Evolutionary conservation across 2,113 vertebrate genomes (phyloP), one percentile per base, ranked within the genome.

Genomic region (Nicator chloris): DNA sequence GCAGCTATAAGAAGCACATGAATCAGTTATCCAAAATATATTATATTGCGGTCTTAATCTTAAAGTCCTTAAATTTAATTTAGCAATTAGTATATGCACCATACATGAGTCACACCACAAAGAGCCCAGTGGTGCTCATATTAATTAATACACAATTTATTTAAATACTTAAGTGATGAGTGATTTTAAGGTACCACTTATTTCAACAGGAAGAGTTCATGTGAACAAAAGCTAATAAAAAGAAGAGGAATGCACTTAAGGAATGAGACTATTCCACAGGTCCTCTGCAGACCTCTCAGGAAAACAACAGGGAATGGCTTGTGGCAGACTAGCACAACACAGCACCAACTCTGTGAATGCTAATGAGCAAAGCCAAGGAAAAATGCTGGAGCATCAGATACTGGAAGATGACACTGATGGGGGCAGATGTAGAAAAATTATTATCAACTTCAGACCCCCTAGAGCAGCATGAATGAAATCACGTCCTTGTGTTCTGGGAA

Each of bases 401-500:
- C 61, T 95, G 92, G 75, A 96, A 93, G 95, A 90, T 95, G 90
- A 97, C 91, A 96, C 73, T 95, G 96, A 98, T 90, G 96, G 95
- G 86, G 95, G 95, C 97, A 98, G 96, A 98, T 98, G 97, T 92
- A 96, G 96, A 97, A 96, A 98, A 98, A 97, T 97, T 9, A 97
- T 98, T 97, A 98, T 96, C 97, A 98, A 88, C 97, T 97, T 97
- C 95, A 97, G 97, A 96, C 88, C 98, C 97, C 97, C 96, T 90
- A 97, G 97, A 98, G 98, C 97, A 97, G 96, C 90, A 56, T 81
- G 94, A 97, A 95, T 96, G 94, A 97, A 97, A 98, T 97, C 97
- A 97, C 88, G 97, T 97, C 94, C 80, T 94, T 96, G 97, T 97
- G 97, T 97, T 97, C 94, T 96, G 98, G 98, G 98, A 98, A 98